Evolutionary conservation across 1,140 invertebrate genomes (phyloP).

Genomic region (Hylyphantes graminicola): DNA sequence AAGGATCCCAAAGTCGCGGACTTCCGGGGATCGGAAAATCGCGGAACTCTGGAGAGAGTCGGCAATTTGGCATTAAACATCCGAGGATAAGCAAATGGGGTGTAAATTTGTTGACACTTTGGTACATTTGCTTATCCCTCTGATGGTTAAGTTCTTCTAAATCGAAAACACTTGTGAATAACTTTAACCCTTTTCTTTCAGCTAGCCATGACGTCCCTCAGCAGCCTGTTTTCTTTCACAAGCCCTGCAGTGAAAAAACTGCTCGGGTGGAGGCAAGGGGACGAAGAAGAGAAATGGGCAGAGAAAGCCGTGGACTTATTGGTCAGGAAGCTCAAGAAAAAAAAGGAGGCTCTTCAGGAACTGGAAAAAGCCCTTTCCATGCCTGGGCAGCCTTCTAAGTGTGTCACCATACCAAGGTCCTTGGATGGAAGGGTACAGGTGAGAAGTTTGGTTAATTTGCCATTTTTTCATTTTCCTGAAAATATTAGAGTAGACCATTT

Average conservation of each 20-base stretch:
- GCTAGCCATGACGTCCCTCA: conserved; percentile 82
- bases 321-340: conserved; percentile 96
- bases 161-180: too few relatives aligned
- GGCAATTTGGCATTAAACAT: too few relatives aligned
- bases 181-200: neutral
- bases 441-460: neutral
- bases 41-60: too few relatives aligned
- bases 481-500: too few relatives aligned
- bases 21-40: too few relatives aligned
- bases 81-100: too few relatives aligned
- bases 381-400: conserved; percentile 78
- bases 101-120: too few relatives aligned
- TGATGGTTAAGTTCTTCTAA: too few relatives aligned
- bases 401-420: conserved; percentile 94
- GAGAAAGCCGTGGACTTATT: conserved; percentile 97
- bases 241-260: conserved; percentile 96
- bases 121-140: too few relatives aligned
- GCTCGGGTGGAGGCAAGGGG: conserved; percentile 96
- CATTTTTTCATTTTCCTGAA: too few relatives aligned
- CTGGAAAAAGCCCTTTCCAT: conserved; percentile 89
- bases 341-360: conserved; percentile 81
- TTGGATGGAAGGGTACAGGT: conserved; percentile 61
- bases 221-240: conserved; percentile 95
- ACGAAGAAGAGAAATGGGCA: conserved; percentile 95
- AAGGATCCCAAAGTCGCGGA: too few relatives aligned